Conservation (phyloP, 2,888 invertebrate species). For the Netelia melanura region DNA sequence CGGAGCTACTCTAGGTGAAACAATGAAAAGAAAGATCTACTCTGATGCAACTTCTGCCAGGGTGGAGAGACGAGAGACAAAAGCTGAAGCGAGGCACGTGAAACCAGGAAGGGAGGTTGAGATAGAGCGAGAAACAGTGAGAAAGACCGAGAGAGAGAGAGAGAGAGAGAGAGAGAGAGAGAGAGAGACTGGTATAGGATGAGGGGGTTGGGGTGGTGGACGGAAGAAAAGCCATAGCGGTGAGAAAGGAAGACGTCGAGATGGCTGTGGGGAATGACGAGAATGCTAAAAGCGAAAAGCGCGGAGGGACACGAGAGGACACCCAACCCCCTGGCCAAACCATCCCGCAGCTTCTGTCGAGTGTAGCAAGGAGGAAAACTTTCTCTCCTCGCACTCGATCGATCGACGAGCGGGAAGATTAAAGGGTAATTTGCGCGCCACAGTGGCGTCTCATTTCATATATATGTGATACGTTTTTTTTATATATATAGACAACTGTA, state of each 20-base stretch:
- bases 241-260: conserved; percentile 44
- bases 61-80: conserved; percentile 34
- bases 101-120: conserved; percentile 22
- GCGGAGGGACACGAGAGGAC: conserved; percentile 25
- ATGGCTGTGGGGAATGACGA: background rate
- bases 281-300: conserved; percentile 27
- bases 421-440: conserved; percentile 45
- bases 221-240: conserved; percentile 26
- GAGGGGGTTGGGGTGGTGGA: conserved; percentile 14
- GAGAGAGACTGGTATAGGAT: background rate
- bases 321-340: background rate
- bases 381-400: conserved; percentile 31
- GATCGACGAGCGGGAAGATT: conserved; percentile 50
- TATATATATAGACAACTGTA: background rate
- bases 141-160: background rate
- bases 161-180: background rate
- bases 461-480: background rate
- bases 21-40: conserved; percentile 54
- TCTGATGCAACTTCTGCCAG: conserved; percentile 36
- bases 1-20: conserved; percentile 30
- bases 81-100: conserved; percentile 19
- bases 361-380: conserved; percentile 21
- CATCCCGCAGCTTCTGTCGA: background rate
- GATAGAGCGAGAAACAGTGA: background rate
- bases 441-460: conserved; percentile 13